phyloP scores from a whole-genome alignment of 92 coral and sea anemone genomes.

The Pocillopora meandrina region DNA sequence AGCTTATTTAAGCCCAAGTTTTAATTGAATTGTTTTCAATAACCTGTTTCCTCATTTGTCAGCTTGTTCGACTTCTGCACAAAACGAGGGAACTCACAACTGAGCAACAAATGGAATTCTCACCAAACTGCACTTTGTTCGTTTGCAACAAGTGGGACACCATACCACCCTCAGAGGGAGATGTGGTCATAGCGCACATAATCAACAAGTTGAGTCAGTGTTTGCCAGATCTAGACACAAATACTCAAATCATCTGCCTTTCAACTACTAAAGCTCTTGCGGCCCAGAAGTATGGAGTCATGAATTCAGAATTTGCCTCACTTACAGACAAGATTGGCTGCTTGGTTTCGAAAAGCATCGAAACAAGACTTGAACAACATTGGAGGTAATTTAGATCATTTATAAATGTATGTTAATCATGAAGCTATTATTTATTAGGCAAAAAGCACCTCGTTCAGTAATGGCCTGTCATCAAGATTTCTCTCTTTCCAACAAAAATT shows the following conservation, averaged over 20 bases:
- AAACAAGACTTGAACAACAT: conserved; percentile 21
- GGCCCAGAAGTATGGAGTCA: conserved; percentile 23
- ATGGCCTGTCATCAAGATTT: too few relatives aligned
- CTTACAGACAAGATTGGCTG: conserved; percentile 24
- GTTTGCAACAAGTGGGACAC: conserved; percentile 58
- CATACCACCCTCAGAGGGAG: conserved; percentile 2
- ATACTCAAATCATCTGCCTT: conserved; percentile 32
- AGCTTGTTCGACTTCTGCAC: conserved; percentile 25
- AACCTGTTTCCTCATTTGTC: neutral
- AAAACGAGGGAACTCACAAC: conserved; percentile 18
- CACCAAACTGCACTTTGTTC: conserved; percentile 41
- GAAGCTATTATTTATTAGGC: too few relatives aligned
- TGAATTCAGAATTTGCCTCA: conserved; percentile 32
- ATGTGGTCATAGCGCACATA: conserved; percentile 31
- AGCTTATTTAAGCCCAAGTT: too few relatives aligned
- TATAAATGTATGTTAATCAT: neutral
- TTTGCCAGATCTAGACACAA: conserved; percentile 37
- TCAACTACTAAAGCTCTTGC: conserved; percentile 44
- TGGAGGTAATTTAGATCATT: conserved; percentile 12
- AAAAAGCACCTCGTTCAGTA: too few relatives aligned
- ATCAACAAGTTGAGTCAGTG: conserved; percentile 10
- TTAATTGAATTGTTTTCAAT: too few relatives aligned
- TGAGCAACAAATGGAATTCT: conserved; percentile 22
- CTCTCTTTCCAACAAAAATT: too few relatives aligned
- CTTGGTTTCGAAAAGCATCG: conserved; percentile 30